Evolutionary conservation across 1,140 invertebrate genomes (phyloP).

Genomic region (Drosophila chauvacae): DNA sequence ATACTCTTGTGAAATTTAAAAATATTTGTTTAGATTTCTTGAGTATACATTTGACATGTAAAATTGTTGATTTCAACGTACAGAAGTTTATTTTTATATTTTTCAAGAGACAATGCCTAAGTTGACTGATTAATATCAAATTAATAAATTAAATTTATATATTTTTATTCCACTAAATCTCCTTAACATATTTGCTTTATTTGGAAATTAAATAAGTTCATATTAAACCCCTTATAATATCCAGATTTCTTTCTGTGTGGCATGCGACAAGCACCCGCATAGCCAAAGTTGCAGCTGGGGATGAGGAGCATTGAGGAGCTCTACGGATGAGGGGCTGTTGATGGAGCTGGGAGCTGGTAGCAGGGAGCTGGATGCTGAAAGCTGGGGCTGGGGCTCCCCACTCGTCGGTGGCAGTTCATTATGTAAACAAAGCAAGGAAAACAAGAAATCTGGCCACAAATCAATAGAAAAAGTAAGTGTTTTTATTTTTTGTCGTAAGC

Average conservation of each 20-base stretch:
- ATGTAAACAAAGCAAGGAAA: conserved; percentile 78
- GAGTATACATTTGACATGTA: neutral
- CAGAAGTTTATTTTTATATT: no score
- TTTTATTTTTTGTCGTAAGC: conserved; percentile 49
- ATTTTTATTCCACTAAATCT: neutral
- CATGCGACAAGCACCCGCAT: conserved; percentile 67
- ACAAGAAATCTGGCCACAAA: conserved; percentile 80
- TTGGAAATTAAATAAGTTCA: no score
- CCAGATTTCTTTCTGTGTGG: conserved; percentile 7
- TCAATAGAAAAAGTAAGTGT: conserved; percentile 70
- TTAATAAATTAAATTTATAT: neutral
- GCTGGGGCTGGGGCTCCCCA: neutral
- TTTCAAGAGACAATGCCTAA: no score
- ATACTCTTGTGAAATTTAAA: neutral
- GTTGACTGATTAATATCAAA: no score
- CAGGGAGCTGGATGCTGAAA: neutral
- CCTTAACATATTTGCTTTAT: no score
- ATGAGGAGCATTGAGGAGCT: conserved; percentile 23
- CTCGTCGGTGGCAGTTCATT: conserved; percentile 70
- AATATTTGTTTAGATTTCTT: neutral
- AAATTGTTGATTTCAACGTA: neutral
- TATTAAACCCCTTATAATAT: no score
- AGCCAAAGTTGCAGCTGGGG: conserved; percentile 37
- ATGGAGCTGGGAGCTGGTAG: neutral
- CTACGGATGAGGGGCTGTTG: conserved; percentile 14